These are phyloP conservation scores for Boloria euphrosyne DNA, from an alignment of 2,888 invertebrate species.

Conservation along the genomic window DNA sequence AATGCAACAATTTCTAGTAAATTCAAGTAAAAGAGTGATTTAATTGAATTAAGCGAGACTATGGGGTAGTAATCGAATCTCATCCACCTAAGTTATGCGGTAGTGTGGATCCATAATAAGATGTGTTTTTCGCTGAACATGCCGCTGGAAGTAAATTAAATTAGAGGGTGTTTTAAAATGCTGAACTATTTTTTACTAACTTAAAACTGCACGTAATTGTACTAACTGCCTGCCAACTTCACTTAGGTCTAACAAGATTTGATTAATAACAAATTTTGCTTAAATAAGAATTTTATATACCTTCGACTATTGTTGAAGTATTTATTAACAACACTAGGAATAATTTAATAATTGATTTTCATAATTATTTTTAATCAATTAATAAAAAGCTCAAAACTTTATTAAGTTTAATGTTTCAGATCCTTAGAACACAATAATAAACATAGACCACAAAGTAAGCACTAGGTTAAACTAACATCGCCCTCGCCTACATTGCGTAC, in stretches of 20 bases:
- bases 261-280: too few relatives aligned
- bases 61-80: not conserved
- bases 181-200: slow-evolving; percentile 11
- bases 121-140: slow-evolving; percentile 14
- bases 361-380: too few relatives aligned
- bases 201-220: not conserved
- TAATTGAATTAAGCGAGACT: slow-evolving; percentile 5
- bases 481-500: too few relatives aligned
- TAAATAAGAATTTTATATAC: too few relatives aligned
- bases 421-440: too few relatives aligned
- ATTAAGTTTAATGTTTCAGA: too few relatives aligned
- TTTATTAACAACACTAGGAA: too few relatives aligned
- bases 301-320: too few relatives aligned
- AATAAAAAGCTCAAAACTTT: too few relatives aligned
- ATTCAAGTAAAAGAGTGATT: not conserved
- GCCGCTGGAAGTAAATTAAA: slow-evolving; percentile 5
- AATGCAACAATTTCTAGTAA: slow-evolving; percentile 37
- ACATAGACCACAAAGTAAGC: too few relatives aligned
- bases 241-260: not conserved
- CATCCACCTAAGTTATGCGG: slow-evolving; percentile 8
- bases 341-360: too few relatives aligned
- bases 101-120: slow-evolving; percentile 12
- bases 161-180: slow-evolving; percentile 12
- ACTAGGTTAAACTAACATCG: too few relatives aligned
- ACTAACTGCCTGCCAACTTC: not conserved